Evolutionary conservation across 2,888 invertebrate species (phyloP).

Genomic region (Oscheius onirici): DNA sequence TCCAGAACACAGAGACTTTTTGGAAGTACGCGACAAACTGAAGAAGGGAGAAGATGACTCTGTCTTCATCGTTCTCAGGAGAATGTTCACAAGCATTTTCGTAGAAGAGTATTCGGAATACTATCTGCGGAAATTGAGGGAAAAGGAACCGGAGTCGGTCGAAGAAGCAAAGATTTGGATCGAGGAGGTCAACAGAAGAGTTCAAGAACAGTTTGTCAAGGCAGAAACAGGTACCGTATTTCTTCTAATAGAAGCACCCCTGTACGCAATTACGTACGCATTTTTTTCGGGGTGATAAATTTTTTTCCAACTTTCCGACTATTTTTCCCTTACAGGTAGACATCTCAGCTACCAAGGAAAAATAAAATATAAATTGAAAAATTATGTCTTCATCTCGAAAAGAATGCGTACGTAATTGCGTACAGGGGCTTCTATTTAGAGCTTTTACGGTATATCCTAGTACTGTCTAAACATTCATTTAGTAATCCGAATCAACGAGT

Average conservation of each 20-base stretch:
- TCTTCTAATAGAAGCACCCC: no score
- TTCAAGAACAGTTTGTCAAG: constrained; percentile 18
- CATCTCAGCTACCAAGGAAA: no score
- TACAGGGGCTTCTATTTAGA: neutral
- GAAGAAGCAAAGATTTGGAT: constrained; percentile 27
- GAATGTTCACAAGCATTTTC: constrained; percentile 29
- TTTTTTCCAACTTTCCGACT: no score
- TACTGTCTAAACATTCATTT: constrained; percentile 7
- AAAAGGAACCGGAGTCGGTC: constrained; percentile 20
- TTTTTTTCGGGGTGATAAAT: no score
- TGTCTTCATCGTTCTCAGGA: constrained; percentile 35
- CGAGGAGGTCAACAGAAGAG: constrained; percentile 26
- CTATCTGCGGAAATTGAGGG: constrained; percentile 32
- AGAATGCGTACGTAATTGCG: no score
- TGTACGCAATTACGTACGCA: no score
- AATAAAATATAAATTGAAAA: no score
- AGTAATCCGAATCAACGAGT: constrained; percentile 45
- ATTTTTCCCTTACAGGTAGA: no score
- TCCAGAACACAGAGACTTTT: constrained; percentile 34
- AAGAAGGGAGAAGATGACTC: constrained; percentile 35
- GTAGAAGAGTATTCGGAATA: constrained; percentile 41
- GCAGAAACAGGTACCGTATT: constrained; percentile 7
- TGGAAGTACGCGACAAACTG: constrained; percentile 5
- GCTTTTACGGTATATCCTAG: neutral
- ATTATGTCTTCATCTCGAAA: no score